A percentile compares a stretch with the other conserved stretches of the same genome.
Evolutionary conservation across 2,888 invertebrate genomes (phyloP).

Genomic region (Xanthia togata): DNA sequence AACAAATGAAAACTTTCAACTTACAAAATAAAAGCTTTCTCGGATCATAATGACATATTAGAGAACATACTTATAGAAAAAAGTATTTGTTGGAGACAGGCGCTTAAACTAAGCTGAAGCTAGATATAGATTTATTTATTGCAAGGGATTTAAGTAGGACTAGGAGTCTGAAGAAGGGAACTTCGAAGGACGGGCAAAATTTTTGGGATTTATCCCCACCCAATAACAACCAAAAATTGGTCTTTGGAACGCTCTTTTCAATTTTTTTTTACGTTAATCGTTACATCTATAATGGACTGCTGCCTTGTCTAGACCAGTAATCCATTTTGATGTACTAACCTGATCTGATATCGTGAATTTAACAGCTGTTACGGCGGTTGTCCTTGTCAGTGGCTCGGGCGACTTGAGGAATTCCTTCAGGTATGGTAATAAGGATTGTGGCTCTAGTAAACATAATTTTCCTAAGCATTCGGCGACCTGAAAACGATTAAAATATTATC

Average conservation of each 20-base stretch:
- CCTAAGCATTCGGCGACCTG: conserved; percentile 98
- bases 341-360: conserved; percentile 99
- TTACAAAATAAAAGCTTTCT: not conserved
- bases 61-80: not conserved
- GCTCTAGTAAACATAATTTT: conserved; percentile 98
- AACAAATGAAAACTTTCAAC: not conserved
- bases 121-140: not conserved
- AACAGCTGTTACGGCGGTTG: conserved; percentile 99
- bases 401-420: conserved; percentile 95
- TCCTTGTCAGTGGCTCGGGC: conserved; percentile 96
- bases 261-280: not conserved
- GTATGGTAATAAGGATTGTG: conserved; percentile 95
- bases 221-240: not conserved
- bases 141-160: not conserved
- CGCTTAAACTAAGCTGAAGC: not conserved
- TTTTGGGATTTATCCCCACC: not conserved
- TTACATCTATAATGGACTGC: not conserved
- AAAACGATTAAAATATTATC: conserved; percentile 33
- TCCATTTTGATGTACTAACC: conserved; percentile 82
- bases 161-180: not conserved
- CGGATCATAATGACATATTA: not conserved
- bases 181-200: not conserved
- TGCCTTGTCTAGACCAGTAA: not conserved
- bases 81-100: too few relatives aligned
- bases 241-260: not conserved